A percentile compares a stretch with the other conserved stretches of the same genome.
Conservation (phyloP, 2,888 invertebrate genomes). For the Drosophila histrio region DNA sequence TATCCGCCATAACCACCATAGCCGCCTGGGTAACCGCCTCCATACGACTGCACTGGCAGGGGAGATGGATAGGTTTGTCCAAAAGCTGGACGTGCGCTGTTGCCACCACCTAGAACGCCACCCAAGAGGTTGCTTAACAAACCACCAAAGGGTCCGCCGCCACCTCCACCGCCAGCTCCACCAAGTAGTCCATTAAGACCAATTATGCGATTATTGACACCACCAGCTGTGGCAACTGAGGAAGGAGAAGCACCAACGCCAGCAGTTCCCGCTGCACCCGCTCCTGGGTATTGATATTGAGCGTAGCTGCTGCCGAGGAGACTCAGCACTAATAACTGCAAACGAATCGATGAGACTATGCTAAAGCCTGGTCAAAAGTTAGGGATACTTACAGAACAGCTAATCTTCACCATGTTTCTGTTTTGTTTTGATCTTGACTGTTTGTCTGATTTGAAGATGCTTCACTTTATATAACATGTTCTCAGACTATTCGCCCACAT, state of each 20-base stretch:
- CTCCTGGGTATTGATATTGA: slow-evolving; percentile 62
- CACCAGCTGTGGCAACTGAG: slow-evolving; percentile 17
- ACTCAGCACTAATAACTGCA: slow-evolving; percentile 46
- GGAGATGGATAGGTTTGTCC: slow-evolving; percentile 38
- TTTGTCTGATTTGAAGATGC: slow-evolving; percentile 20
- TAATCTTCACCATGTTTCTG: slow-evolving; percentile 52
- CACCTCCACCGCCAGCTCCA: slow-evolving; percentile 55
- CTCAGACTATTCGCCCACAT: slow-evolving; percentile 58
- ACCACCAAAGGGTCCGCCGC: slow-evolving; percentile 42
- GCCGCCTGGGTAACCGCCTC: slow-evolving; percentile 46
- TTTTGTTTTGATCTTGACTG: slow-evolving; percentile 54
- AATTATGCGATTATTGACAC: slow-evolving; percentile 63
- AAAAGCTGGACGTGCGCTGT: slow-evolving; percentile 26
- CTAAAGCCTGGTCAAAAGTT: neutral
- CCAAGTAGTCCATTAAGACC: slow-evolving; percentile 63
- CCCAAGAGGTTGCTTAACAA: slow-evolving; percentile 50
- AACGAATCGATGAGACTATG: neutral
- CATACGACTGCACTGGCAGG: slow-evolving; percentile 32
- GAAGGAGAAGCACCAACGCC: neutral
- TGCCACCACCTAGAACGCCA: slow-evolving; percentile 52
- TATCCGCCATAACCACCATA: slow-evolving; percentile 32
- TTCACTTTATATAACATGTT: slow-evolving; percentile 69
- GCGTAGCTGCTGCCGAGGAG: slow-evolving; percentile 50
- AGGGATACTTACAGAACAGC: slow-evolving; percentile 50
- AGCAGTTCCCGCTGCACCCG: neutral